phyloP scores from a whole-genome alignment of 1,140 invertebrate genomes.

The Danaus melanippus region DNA sequence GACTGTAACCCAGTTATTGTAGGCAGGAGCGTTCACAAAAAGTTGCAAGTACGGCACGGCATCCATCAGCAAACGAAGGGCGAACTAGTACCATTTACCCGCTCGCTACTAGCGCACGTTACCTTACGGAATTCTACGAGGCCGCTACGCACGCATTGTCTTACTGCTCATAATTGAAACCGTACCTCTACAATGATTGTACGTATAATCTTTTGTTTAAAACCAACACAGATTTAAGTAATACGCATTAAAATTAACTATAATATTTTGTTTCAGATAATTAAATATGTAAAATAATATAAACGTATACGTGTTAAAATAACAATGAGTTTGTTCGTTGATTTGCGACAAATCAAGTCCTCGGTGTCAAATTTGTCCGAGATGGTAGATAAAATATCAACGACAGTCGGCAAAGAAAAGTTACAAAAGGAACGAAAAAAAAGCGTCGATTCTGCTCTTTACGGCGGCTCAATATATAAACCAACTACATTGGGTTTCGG shows the following conservation, averaged over 20 bases:
- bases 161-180: constrained; percentile 2
- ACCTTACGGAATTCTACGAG: constrained; percentile 40
- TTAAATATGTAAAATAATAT: constrained; percentile 3
- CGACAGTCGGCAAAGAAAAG: constrained; percentile 42
- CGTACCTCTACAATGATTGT: constrained; percentile 1
- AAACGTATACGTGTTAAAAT: constrained; percentile 10
- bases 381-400: constrained; percentile 66
- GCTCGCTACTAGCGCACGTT: constrained; percentile 61
- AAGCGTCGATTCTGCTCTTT: constrained; percentile 32
- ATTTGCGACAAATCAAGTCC: constrained; percentile 60
- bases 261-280: constrained; percentile 21
- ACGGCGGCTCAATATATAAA: constrained; percentile 49
- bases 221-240: background rate
- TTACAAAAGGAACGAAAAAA: constrained; percentile 31
- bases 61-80: constrained; percentile 37
- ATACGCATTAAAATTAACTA: background rate
- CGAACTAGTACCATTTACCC: constrained; percentile 56
- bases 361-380: constrained; percentile 63
- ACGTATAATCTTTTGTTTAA: background rate
- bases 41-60: constrained; percentile 46
- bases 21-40: constrained; percentile 55
- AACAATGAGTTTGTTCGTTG: constrained; percentile 64
- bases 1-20: constrained; percentile 65
- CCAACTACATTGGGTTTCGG: constrained; percentile 57
- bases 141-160: constrained; percentile 41